Conservation (phyloP, 2,797 vertebrate species). For the Sparidentex hasta region DNA sequence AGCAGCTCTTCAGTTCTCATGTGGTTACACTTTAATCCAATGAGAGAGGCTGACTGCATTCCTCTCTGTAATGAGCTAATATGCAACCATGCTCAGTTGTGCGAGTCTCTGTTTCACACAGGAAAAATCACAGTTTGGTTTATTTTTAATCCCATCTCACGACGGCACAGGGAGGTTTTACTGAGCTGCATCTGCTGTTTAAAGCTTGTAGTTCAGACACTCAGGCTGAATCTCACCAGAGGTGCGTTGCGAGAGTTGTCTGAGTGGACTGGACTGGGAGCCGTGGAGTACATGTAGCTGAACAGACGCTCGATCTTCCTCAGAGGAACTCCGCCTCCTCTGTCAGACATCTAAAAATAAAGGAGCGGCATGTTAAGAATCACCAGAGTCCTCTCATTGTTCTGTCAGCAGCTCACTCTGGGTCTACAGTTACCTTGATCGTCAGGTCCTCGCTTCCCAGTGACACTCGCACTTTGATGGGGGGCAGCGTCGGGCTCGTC, state of each 20-base stretch:
- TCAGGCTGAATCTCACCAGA: slow-evolving; percentile 86
- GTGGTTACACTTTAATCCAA: slow-evolving; percentile 41
- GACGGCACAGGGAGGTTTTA: neutral
- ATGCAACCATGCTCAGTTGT: slow-evolving; percentile 37
- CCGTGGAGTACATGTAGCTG: slow-evolving; percentile 98
- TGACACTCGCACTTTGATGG: slow-evolving; percentile 93
- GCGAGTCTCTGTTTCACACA: slow-evolving; percentile 11
- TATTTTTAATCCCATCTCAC: slow-evolving; percentile 9
- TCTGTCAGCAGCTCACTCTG: neutral
- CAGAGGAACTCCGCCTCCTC: slow-evolving; percentile 95
- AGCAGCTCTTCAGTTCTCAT: slow-evolving; percentile 4
- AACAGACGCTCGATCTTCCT: slow-evolving; percentile 95
- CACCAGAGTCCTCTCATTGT: slow-evolving; percentile 8
- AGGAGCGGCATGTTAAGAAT: neutral
- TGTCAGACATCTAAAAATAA: slow-evolving; percentile 92
- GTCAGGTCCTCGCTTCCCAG: slow-evolving; percentile 95
- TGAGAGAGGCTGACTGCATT: slow-evolving; percentile 30
- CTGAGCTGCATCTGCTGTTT: neutral
- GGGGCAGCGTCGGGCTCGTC: slow-evolving; percentile 86
- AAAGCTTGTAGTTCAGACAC: neutral
- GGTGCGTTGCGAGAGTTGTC: slow-evolving; percentile 92
- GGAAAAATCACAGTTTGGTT: neutral
- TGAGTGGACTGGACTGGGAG: slow-evolving; percentile 89
- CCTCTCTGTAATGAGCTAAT: slow-evolving; percentile 50
- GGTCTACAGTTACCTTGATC: slow-evolving; percentile 90